Conservation (phyloP, 2,888 invertebrate genomes). For the Napeogenes sylphis region DNA sequence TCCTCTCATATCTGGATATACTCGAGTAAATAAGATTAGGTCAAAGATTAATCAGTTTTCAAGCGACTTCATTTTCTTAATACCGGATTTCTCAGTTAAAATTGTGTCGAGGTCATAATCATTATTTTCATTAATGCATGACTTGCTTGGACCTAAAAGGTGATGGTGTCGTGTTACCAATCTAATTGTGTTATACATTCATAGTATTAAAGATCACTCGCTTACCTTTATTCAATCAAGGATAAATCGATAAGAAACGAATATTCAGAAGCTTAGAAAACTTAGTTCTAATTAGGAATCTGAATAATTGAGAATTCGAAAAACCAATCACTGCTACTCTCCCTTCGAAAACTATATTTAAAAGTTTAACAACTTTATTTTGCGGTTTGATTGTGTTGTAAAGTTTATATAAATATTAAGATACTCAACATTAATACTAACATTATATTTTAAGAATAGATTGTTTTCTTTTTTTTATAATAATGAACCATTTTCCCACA, state of each 20-base stretch:
- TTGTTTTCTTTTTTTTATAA: no score
- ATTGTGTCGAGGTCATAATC: slow-evolving; percentile 55
- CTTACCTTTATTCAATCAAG: neutral
- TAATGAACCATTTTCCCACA: neutral
- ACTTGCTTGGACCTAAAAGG: slow-evolving; percentile 36
- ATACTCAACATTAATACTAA: no score
- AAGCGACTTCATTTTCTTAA: slow-evolving; percentile 52
- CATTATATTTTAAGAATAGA: no score
- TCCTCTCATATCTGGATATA: neutral
- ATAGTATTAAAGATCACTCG: neutral
- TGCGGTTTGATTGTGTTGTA: no score
- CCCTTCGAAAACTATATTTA: no score
- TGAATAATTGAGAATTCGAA: no score
- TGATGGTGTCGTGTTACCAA: slow-evolving; percentile 31
- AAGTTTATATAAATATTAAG: no score
- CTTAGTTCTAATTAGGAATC: no score
- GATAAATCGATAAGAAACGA: no score
- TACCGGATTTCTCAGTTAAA: slow-evolving; percentile 41
- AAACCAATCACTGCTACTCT: no score
- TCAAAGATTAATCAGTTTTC: slow-evolving; percentile 65
- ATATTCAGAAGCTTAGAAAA: no score
- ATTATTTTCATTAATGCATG: slow-evolving; percentile 56
- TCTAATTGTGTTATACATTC: slow-evolving; percentile 10
- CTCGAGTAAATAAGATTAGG: slow-evolving; percentile 29
- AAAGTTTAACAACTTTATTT: no score